Evolutionary conservation across 2,888 invertebrate genomes (phyloP).

Genomic region (Ophion slaviceki): DNA sequence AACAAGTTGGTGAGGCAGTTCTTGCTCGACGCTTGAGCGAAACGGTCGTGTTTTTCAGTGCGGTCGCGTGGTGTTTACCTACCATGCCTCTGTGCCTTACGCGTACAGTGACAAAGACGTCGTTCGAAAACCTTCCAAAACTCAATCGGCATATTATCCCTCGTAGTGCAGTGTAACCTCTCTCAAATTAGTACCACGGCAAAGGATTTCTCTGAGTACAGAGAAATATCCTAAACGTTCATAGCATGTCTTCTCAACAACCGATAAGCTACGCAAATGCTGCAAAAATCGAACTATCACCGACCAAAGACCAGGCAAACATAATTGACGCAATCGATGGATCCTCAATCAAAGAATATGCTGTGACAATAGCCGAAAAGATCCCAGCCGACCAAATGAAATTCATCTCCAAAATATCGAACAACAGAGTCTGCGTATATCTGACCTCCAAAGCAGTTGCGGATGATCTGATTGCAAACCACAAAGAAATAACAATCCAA

Average conservation of each 20-base stretch:
- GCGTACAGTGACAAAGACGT: too few relatives aligned
- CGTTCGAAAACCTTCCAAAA: too few relatives aligned
- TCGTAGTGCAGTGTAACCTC: too few relatives aligned
- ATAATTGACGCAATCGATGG: slow-evolving; percentile 46
- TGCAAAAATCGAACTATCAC: slow-evolving; percentile 7
- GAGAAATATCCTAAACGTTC: not conserved
- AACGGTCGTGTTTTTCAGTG: too few relatives aligned
- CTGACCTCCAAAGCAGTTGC: slow-evolving; percentile 34
- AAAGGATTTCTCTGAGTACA: slow-evolving; percentile 19
- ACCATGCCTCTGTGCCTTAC: too few relatives aligned
- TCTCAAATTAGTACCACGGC: too few relatives aligned
- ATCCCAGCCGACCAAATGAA: slow-evolving; percentile 30
- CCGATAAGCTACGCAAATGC: slow-evolving; percentile 22
- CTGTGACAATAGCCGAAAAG: slow-evolving; percentile 9
- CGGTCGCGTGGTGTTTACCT: too few relatives aligned
- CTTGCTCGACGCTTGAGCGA: too few relatives aligned
- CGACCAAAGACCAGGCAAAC: slow-evolving; percentile 46
- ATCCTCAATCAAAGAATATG: slow-evolving; percentile 33
- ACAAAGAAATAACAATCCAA: slow-evolving; percentile 56
- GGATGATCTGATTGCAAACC: slow-evolving; percentile 40
- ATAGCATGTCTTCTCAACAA: slow-evolving; percentile 12
- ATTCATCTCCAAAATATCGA: slow-evolving; percentile 50
- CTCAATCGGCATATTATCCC: too few relatives aligned
- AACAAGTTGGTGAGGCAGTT: too few relatives aligned
- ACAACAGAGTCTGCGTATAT: slow-evolving; percentile 50